These are phyloP conservation scores for Oxyura jamaicensis DNA, from an alignment of 2,113 vertebrate genomes.

Conservation along the genomic window DNA sequence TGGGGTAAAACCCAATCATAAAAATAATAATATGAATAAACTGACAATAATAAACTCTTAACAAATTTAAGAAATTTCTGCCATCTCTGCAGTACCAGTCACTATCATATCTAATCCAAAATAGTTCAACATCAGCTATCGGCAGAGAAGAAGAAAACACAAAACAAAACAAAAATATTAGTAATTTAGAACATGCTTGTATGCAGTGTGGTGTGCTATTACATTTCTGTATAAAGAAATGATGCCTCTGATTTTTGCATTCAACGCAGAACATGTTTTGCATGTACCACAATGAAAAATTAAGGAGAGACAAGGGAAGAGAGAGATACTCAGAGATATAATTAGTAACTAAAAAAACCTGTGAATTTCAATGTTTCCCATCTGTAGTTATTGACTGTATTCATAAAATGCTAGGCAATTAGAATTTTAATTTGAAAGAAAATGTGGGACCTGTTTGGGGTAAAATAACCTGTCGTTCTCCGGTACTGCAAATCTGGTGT, in stretches of 20 bases:
- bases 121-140: background rate
- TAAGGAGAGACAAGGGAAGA: slow-evolving; percentile 26
- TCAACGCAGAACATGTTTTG: background rate
- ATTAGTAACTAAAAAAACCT: slow-evolving; percentile 23
- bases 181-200: background rate
- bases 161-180: slow-evolving; percentile 28
- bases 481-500: background rate
- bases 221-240: slow-evolving; percentile 46
- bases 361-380: slow-evolving; percentile 11
- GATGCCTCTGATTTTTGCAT: slow-evolving; percentile 38
- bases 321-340: slow-evolving; percentile 44
- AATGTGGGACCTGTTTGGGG: background rate
- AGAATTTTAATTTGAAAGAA: slow-evolving; percentile 51
- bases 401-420: slow-evolving; percentile 41
- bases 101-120: background rate
- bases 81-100: background rate
- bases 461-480: background rate
- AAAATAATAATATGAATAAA: background rate
- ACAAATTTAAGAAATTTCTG: slow-evolving; percentile 13
- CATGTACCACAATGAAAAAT: slow-evolving; percentile 36
- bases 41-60: background rate
- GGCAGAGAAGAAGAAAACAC: background rate
- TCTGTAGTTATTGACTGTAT: slow-evolving; percentile 33
- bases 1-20: background rate
- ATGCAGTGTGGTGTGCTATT: background rate